Percentiles rank a stretch among this genome's conserved stretches.
Conservation (phyloP, 2,113 vertebrate genomes). For the Mormyrus lacerda region DNA sequence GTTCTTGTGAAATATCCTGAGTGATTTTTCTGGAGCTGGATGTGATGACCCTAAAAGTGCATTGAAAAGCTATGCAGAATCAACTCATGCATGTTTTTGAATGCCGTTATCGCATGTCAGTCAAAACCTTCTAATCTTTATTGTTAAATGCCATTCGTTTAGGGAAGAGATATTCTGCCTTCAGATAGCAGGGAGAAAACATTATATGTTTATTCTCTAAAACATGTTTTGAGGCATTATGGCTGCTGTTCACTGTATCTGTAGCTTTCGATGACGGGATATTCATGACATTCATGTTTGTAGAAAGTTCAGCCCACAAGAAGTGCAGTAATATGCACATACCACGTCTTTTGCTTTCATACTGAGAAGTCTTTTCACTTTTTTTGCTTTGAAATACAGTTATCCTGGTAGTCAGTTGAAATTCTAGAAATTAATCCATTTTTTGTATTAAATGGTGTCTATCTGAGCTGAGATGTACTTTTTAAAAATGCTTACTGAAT, state of each 20-base stretch:
- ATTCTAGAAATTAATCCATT: neutral
- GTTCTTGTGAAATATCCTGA: neutral
- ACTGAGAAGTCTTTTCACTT: neutral
- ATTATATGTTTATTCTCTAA: neutral
- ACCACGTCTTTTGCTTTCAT: neutral
- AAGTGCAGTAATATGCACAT: neutral
- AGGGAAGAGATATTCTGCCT: neutral
- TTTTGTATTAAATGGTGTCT: neutral
- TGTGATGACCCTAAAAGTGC: neutral
- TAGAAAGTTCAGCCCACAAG: neutral
- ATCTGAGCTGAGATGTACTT: neutral
- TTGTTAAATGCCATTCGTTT: neutral
- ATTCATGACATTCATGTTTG: neutral
- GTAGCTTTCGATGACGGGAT: neutral
- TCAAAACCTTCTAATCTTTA: neutral
- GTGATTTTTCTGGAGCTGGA: neutral
- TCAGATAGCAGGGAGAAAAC: neutral
- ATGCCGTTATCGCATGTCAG: neutral
- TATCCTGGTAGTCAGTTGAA: neutral
- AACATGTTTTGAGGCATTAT: neutral
- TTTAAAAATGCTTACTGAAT: neutral
- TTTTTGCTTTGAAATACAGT: neutral
- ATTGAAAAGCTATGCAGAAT: neutral
- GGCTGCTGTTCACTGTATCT: neutral
- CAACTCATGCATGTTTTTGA: neutral